A percentile compares a stretch with the other conserved stretches of the same genome.
phyloP scores from a whole-genome alignment of 2,888 invertebrate species.

The Drosophila maculinotata region DNA sequence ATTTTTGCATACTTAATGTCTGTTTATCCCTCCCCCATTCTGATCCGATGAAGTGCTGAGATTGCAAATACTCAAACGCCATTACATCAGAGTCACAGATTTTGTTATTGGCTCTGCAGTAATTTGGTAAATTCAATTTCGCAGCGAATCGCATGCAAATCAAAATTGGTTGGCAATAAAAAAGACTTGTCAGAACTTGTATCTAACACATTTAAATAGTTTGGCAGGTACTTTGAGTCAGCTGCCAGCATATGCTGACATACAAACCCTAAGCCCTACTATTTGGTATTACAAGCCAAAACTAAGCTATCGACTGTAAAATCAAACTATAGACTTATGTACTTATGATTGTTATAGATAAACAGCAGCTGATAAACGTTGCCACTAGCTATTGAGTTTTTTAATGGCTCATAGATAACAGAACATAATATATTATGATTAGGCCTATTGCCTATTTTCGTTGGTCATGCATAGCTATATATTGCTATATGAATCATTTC shows the following conservation, averaged over 20 bases:
- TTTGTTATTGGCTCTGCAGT: conserved; percentile 9
- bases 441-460: neutral
- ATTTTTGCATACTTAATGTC: conserved; percentile 63
- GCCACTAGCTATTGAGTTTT: conserved; percentile 14
- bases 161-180: neutral
- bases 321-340: conserved; percentile 15
- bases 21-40: conserved; percentile 14
- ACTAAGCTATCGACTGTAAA: conserved; percentile 15
- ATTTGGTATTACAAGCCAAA: conserved; percentile 10
- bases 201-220: neutral
- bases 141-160: conserved; percentile 1
- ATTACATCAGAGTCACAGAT: neutral
- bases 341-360: conserved; percentile 24
- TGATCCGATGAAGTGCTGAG: conserved; percentile 43
- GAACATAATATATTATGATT: conserved; percentile 23
- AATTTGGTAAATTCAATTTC: conserved; percentile 35
- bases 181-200: conserved; percentile 2
- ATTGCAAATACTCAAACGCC: conserved; percentile 47
- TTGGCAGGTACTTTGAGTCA: neutral
- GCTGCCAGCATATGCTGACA: conserved; percentile 4
- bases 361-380: conserved; percentile 29
- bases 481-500: neutral
- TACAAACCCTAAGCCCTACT: neutral
- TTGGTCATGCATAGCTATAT: conserved; percentile 12
- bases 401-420: conserved; percentile 28